Evolutionary conservation across 2,888 invertebrate species (phyloP).

Genomic region (Drosophila kambysellisi): DNA sequence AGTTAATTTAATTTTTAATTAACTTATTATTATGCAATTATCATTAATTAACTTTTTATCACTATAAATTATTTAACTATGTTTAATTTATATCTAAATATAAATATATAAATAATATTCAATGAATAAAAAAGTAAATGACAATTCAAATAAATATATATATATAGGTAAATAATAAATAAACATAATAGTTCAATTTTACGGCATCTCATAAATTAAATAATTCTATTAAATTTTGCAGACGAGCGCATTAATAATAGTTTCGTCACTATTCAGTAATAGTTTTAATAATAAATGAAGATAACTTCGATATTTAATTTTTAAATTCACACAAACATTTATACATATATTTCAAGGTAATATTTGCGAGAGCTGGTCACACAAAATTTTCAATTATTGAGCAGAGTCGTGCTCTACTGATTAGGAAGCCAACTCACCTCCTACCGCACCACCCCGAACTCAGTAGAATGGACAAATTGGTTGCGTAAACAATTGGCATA

Average conservation of each 20-base stretch:
- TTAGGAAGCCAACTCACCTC: conserved; percentile 7
- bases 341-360: conserved; percentile 11
- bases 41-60: too few relatives aligned
- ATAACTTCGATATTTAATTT: background rate
- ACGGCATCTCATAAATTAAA: background rate
- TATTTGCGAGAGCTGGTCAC: conserved; percentile 3
- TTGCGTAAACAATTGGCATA: conserved; percentile 7
- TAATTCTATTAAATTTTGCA: background rate
- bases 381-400: conserved; percentile 9
- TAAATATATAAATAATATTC: background rate
- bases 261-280: background rate
- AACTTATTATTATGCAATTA: background rate
- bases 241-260: background rate
- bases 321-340: background rate
- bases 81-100: background rate
- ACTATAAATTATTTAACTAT: too few relatives aligned
- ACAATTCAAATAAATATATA: background rate
- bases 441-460: background rate
- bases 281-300: background rate
- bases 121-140: background rate
- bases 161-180: background rate
- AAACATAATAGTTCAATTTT: background rate
- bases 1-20: background rate
- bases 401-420: conserved; percentile 18
- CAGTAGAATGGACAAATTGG: background rate